Conservation (phyloP, 53 echinoderm and acorn worm genomes). For the Holothuria leucospilota region DNA sequence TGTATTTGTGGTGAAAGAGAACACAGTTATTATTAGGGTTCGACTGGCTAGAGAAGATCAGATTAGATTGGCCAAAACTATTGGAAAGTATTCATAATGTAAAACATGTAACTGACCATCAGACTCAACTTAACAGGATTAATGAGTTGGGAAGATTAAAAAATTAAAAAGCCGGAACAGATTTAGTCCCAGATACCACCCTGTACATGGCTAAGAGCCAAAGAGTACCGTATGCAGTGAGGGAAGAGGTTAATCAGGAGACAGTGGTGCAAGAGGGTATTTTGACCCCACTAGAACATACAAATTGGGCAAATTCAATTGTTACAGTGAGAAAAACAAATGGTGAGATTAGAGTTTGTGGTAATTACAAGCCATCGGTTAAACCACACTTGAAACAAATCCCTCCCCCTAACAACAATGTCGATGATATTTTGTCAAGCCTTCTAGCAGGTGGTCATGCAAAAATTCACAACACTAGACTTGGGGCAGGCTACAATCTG, state of each 20-base stretch:
- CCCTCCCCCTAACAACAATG: constrained; percentile 69
- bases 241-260: too few species aligned
- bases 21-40: constrained; percentile 49
- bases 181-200: constrained; percentile 4
- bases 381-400: constrained; percentile 67
- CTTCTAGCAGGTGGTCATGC: constrained; percentile 52
- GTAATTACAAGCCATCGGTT: constrained; percentile 64
- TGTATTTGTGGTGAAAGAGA: constrained; percentile 39
- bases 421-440: constrained; percentile 70
- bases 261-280: too few species aligned
- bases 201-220: too few species aligned
- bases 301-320: too few species aligned
- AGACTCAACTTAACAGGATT: too few species aligned
- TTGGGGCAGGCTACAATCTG: constrained; percentile 68
- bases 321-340: too few species aligned
- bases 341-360: constrained; percentile 48
- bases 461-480: constrained; percentile 52
- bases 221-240: too few species aligned
- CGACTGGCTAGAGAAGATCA: constrained; percentile 33
- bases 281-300: too few species aligned
- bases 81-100: constrained; percentile 20
- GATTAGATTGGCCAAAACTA: constrained; percentile 49
- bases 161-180: constrained; percentile 31
- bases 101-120: background rate
- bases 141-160: constrained; percentile 41